Percentiles rank a stretch among this genome's conserved stretches.
These are phyloP conservation scores for Ladona fulva DNA, from an alignment of 1,140 invertebrate genomes.

Conservation along the genomic window DNA sequence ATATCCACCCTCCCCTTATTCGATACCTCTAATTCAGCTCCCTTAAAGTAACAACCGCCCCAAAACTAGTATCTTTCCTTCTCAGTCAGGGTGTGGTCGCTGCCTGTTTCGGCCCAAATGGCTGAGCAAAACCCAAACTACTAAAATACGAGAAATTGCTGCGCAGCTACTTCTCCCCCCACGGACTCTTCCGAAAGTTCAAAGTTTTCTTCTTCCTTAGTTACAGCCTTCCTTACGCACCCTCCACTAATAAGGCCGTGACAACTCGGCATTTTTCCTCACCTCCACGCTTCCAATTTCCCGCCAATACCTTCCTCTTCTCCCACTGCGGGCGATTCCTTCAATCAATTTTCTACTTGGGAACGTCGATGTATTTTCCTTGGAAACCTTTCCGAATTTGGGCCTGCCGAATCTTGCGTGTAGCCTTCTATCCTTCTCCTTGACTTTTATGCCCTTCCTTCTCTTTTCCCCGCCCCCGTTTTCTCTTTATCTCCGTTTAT, in stretches of 20 bases:
- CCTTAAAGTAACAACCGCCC: background rate
- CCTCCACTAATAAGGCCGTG: background rate
- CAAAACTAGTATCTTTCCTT: background rate
- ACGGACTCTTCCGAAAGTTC: background rate
- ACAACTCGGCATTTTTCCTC: background rate
- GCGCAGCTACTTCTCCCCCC: background rate
- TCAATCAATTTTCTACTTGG: too few relatives aligned
- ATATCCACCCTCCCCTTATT: background rate
- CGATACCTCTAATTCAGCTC: background rate
- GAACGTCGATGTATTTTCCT: too few relatives aligned
- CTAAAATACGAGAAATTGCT: conserved; percentile 1
- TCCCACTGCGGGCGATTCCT: too few relatives aligned
- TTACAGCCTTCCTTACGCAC: too few relatives aligned
- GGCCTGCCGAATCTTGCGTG: too few relatives aligned
- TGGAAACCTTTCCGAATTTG: too few relatives aligned
- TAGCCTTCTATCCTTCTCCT: too few relatives aligned
- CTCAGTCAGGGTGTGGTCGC: background rate
- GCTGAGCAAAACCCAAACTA: background rate
- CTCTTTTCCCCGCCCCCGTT: background rate
- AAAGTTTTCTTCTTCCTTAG: background rate
- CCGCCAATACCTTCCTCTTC: too few relatives aligned
- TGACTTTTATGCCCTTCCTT: background rate
- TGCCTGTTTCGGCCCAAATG: background rate
- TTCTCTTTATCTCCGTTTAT: background rate
- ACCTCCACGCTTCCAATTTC: too few relatives aligned